phyloP scores from a whole-genome alignment of 1,140 invertebrate species.

The Lethrus apterus region DNA sequence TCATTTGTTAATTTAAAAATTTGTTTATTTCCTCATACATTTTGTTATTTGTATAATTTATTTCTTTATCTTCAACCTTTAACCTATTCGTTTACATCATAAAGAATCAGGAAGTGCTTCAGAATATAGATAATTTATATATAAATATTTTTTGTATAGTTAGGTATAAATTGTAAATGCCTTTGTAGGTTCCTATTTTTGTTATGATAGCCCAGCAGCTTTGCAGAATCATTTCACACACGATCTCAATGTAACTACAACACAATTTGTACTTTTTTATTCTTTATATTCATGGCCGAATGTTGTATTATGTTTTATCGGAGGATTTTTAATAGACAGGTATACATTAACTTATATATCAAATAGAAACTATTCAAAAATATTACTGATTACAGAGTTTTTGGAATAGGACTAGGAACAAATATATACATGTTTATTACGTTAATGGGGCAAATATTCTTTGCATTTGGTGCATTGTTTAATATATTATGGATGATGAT shows the following conservation, averaged over 20 bases:
- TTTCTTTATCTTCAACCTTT: not conserved
- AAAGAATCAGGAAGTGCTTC: not conserved
- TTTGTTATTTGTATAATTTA: not conserved
- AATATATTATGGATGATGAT: slow-evolving; percentile 87
- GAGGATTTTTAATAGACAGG: slow-evolving; percentile 91
- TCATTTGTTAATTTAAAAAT: not conserved
- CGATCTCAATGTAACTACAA: slow-evolving; percentile 75
- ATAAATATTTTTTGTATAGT: not conserved
- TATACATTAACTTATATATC: slow-evolving; percentile 28
- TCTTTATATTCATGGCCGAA: slow-evolving; percentile 98
- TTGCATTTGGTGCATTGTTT: slow-evolving; percentile 77
- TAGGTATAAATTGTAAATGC: not conserved
- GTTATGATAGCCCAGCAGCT: slow-evolving; percentile 94
- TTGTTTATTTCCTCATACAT: slow-evolving; percentile 10
- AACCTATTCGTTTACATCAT: not conserved
- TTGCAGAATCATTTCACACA: slow-evolving; percentile 79
- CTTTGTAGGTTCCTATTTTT: slow-evolving; percentile 92
- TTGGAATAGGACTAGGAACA: slow-evolving; percentile 89
- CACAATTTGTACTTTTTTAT: slow-evolving; percentile 81
- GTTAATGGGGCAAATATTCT: slow-evolving; percentile 78
- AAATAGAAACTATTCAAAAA: not conserved
- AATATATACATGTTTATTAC: slow-evolving; percentile 82
- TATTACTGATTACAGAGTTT: slow-evolving; percentile 54
- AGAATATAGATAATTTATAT: not conserved
- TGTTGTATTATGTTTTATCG: slow-evolving; percentile 91